phyloP scores from a whole-genome alignment of 1,140 invertebrate species.

The Rhizoglyphus robini region DNA sequence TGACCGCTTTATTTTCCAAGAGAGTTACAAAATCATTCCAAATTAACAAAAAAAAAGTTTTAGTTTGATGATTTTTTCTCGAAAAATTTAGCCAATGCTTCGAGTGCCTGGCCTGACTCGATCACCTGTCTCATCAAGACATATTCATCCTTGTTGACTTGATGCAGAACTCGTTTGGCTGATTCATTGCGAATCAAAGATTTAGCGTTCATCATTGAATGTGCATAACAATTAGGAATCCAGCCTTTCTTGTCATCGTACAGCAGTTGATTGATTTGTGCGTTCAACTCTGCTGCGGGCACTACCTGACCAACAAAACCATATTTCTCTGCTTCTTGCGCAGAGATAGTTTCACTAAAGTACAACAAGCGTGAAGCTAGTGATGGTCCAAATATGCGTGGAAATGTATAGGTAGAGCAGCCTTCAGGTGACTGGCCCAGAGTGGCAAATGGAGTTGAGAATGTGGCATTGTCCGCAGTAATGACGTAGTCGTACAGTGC shows the following conservation, averaged over 20 bases:
- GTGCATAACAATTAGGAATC: constrained; percentile 12
- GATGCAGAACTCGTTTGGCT: constrained; percentile 32
- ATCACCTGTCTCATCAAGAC: constrained; percentile 42
- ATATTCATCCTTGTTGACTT: constrained; percentile 44
- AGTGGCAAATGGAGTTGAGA: constrained; percentile 65
- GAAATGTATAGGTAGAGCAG: constrained; percentile 67
- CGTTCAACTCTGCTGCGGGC: constrained; percentile 41
- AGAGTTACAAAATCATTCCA: too few relatives aligned
- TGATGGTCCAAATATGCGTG: constrained; percentile 52
- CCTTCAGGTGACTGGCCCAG: constrained; percentile 70
- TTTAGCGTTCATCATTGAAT: constrained; percentile 19
- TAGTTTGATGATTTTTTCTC: neutral
- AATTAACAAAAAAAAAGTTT: too few relatives aligned
- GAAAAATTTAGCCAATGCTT: constrained; percentile 42
- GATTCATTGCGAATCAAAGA: constrained; percentile 15
- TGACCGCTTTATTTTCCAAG: too few relatives aligned
- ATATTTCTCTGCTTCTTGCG: constrained; percentile 52
- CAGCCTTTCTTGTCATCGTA: constrained; percentile 20
- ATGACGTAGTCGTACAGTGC: constrained; percentile 75
- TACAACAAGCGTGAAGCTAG: constrained; percentile 64
- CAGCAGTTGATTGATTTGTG: constrained; percentile 17
- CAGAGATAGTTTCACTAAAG: constrained; percentile 60
- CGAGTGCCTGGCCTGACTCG: constrained; percentile 45
- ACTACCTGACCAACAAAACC: constrained; percentile 57
- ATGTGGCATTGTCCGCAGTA: constrained; percentile 63